Evolutionary conservation across 2,888 invertebrate genomes (phyloP).

Genomic region (Drosophila antonietae): DNA sequence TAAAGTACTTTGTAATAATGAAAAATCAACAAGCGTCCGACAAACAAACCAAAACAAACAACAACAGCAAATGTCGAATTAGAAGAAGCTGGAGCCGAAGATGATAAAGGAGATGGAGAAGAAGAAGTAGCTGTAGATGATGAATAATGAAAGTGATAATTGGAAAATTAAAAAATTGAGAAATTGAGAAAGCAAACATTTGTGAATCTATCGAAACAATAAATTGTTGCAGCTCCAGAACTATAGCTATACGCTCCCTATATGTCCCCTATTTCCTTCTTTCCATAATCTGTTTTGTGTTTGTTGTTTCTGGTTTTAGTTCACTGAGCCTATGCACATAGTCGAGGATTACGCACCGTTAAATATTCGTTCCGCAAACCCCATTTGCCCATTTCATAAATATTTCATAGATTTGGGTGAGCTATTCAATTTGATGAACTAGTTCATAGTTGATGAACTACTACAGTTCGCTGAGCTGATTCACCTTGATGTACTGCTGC

Average conservation of each 20-base stretch:
- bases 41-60: constrained; percentile 15
- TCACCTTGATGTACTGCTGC: not conserved
- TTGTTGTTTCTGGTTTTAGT: not conserved
- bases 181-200: constrained; percentile 16
- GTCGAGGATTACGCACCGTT: not conserved
- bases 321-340: not conserved
- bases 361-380: not conserved
- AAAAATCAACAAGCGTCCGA: constrained; percentile 36
- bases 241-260: not conserved
- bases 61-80: constrained; percentile 1
- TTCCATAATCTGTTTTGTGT: not conserved
- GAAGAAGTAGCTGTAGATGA: not conserved
- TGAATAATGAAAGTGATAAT: constrained; percentile 23
- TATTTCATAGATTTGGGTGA: not conserved
- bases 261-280: not conserved
- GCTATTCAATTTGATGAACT: not conserved
- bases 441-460: not conserved
- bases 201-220: constrained; percentile 3
- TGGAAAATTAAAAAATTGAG: not conserved
- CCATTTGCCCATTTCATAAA: not conserved
- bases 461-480: not conserved
- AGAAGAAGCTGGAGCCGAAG: not conserved
- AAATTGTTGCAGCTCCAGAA: not conserved
- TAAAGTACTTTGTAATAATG: constrained; percentile 37
- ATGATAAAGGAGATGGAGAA: not conserved